These are phyloP conservation scores for Lithophane socia DNA, from an alignment of 2,888 invertebrate species.

Conservation along the genomic window DNA sequence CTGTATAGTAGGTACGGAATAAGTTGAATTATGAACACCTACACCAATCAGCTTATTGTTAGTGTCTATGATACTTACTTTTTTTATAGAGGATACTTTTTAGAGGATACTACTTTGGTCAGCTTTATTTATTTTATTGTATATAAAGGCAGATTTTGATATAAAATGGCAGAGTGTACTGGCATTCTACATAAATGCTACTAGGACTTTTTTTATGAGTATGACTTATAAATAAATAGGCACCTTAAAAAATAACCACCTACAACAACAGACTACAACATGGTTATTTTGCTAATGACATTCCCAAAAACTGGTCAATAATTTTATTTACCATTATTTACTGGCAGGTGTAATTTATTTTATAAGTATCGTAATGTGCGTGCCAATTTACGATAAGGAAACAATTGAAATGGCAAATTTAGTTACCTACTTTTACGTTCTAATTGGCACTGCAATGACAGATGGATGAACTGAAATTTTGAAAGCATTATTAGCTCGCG, in stretches of 20 bases:
- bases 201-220: background rate
- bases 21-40: conserved; percentile 51
- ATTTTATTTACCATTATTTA: conserved; percentile 31
- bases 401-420: conserved; percentile 26
- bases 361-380: conserved; percentile 3
- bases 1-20: conserved; percentile 46
- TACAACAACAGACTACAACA: background rate
- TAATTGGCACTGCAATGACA: background rate
- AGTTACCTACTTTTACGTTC: background rate
- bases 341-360: conserved; percentile 37
- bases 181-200: background rate
- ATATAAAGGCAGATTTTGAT: no score
- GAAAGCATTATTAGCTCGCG: conserved; percentile 36
- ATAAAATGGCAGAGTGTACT: background rate
- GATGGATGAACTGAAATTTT: conserved; percentile 14
- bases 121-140: background rate
- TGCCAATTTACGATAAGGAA: conserved; percentile 30
- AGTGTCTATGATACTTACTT: background rate
- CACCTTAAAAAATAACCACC: conserved; percentile 6
- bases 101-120: no score
- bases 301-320: background rate
- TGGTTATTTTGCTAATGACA: background rate
- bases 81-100: background rate
- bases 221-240: conserved; percentile 2
- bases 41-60: conserved; percentile 38